phyloP scores from a whole-genome alignment of 2,113 vertebrate genomes.

The Ranitomeya imitator region DNA sequence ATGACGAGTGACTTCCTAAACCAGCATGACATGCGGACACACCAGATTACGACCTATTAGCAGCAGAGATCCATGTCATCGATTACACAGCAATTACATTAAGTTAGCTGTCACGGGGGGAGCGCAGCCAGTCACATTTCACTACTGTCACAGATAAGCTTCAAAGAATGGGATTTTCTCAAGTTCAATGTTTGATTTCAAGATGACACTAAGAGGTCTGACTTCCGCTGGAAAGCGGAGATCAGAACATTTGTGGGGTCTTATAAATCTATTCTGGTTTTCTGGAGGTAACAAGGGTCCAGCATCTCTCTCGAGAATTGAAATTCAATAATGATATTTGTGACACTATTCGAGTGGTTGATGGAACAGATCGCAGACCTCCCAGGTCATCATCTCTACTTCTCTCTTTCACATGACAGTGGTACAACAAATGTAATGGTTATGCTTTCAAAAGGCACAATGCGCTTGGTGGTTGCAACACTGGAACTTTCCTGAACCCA shows the following conservation, averaged over 20 bases:
- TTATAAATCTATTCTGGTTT: background rate
- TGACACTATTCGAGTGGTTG: too few relatives aligned
- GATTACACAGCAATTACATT: background rate
- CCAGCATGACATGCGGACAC: background rate
- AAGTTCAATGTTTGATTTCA: background rate
- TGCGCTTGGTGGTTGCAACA: too few relatives aligned
- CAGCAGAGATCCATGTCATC: conserved; percentile 1
- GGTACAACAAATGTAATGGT: too few relatives aligned
- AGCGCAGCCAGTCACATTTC: background rate
- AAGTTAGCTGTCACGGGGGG: background rate
- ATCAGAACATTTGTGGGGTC: background rate
- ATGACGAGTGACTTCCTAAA: background rate
- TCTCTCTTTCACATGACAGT: too few relatives aligned
- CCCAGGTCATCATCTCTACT: too few relatives aligned
- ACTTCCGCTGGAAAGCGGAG: background rate
- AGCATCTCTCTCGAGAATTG: too few relatives aligned
- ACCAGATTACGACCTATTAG: background rate
- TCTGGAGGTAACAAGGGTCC: background rate
- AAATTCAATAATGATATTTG: too few relatives aligned
- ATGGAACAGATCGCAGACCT: too few relatives aligned
- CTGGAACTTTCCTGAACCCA: too few relatives aligned
- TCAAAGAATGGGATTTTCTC: conserved; percentile 5
- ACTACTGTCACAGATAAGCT: background rate
- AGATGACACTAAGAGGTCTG: background rate
- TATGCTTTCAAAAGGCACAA: too few relatives aligned